Base-by-base conservation (phyloP, 1,140 invertebrate genomes). In the Augochlora pura region DNA sequence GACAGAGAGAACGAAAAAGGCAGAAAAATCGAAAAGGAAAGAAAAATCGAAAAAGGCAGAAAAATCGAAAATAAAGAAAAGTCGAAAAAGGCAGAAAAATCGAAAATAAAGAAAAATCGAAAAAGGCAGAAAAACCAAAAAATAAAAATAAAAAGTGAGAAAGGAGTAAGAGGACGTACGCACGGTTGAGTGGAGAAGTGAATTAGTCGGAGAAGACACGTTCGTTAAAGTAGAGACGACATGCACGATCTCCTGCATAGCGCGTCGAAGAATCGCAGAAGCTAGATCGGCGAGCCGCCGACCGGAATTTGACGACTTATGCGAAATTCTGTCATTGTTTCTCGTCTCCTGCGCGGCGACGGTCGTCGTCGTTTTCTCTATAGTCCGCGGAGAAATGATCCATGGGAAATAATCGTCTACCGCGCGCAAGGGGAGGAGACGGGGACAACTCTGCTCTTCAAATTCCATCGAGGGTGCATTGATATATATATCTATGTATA, bases 171-270 rank as follows among this genome's bases (percentile, higher is more conserved):
- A 64, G 62, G 46, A 70, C 5, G 25, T 46, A 81, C 63, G 23
- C 62, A 66, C 54, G 63, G 67, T 46, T 9, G 18, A 52, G 59
- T 60, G 42, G 71, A 38, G 46, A 54, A 76, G 54, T 84, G 59
- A 71, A 72, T 77, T 72, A 84, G 64, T 85, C 18, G 72, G 67
- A 66, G 80, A 62, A 83, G 46, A 83, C 67, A 73, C 69, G 71
- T 80, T 83, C 39, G 76, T 60, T 59, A 80, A 62, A 74, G n/a
- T 71, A 18, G 49, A 74, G 66, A 83, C 70, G 75, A 46, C 83
- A 84, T 83, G 83, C 83, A 84, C 70, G 74, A 52, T 83, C 70
- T 83, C 14, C 39, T 32, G 69, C 70, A 46, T 59, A 79, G 60
- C 67, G 67, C 23, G 52, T 27, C 49, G 16, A 52, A 0, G 18